These are phyloP conservation scores for Platygyra sinensis DNA, from an alignment of 64 coral and sea anemone species.

Conservation along the genomic window DNA sequence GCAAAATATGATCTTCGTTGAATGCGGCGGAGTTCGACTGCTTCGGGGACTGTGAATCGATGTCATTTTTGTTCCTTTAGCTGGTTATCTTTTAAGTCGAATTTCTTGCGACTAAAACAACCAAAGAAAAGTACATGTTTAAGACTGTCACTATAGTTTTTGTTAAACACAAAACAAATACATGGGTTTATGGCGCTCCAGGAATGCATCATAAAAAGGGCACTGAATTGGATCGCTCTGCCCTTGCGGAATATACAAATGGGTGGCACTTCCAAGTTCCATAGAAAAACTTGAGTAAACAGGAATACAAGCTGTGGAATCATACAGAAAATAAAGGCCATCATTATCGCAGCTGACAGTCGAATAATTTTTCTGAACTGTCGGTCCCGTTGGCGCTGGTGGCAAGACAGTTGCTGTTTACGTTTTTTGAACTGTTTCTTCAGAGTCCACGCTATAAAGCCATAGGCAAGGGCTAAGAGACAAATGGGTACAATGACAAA, in stretches of 20 bases:
- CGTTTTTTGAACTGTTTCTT: background rate
- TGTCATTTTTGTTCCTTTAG: background rate
- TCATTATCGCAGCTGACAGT: slow-evolving; percentile 27
- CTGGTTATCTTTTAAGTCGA: background rate
- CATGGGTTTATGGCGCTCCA: slow-evolving; percentile 24
- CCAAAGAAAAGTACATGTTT: background rate
- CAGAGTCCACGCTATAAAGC: background rate
- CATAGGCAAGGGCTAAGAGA: background rate
- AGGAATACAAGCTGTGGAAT: background rate
- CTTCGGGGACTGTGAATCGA: background rate
- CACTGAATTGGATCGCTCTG: background rate
- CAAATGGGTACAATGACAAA: background rate
- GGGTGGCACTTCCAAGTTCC: background rate
- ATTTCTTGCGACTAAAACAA: background rate
- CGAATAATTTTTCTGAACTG: background rate
- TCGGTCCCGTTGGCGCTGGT: background rate
- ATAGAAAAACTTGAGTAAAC: background rate
- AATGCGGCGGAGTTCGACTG: background rate
- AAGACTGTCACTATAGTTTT: slow-evolving; percentile 35
- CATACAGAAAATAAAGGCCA: slow-evolving; percentile 7
- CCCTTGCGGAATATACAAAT: background rate
- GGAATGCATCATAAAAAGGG: slow-evolving; percentile 4
- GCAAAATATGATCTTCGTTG: background rate
- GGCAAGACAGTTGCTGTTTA: background rate
- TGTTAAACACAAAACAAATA: slow-evolving; percentile 32